Percentiles rank a stretch among this genome's conserved stretches.
Conservation (phyloP, 2,797 vertebrate genomes). For the Muscicapa striata region DNA sequence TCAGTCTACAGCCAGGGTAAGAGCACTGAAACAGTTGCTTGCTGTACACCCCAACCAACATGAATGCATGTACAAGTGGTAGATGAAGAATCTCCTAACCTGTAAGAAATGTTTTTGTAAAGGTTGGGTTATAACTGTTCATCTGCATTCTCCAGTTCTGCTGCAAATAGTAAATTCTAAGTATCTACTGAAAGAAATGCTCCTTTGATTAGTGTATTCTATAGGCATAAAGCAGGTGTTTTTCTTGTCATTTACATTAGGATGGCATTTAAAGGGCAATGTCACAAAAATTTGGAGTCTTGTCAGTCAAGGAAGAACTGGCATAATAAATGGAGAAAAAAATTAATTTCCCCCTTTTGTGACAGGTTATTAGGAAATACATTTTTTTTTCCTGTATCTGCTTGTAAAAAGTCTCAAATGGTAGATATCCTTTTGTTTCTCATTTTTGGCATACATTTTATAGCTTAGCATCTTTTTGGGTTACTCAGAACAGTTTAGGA, state of each 20-base stretch:
- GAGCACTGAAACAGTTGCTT: background rate
- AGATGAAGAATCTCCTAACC: background rate
- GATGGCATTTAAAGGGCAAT: background rate
- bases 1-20: background rate
- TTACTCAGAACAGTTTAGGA: background rate
- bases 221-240: background rate
- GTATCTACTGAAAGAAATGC: background rate
- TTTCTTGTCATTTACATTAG: background rate
- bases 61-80: rapidly evolving
- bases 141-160: background rate
- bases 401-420: background rate
- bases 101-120: background rate
- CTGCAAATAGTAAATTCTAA: background rate
- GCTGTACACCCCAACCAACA: background rate
- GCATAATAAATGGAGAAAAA: background rate
- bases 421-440: background rate
- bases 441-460: background rate
- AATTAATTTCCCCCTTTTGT: background rate
- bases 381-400: background rate
- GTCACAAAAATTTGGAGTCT: background rate
- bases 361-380: background rate
- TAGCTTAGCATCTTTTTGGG: background rate
- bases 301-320: background rate
- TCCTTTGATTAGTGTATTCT: background rate
- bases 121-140: background rate